phyloP scores from a whole-genome alignment of 2,113 vertebrate genomes.

The Benitochromis conjunctus region DNA sequence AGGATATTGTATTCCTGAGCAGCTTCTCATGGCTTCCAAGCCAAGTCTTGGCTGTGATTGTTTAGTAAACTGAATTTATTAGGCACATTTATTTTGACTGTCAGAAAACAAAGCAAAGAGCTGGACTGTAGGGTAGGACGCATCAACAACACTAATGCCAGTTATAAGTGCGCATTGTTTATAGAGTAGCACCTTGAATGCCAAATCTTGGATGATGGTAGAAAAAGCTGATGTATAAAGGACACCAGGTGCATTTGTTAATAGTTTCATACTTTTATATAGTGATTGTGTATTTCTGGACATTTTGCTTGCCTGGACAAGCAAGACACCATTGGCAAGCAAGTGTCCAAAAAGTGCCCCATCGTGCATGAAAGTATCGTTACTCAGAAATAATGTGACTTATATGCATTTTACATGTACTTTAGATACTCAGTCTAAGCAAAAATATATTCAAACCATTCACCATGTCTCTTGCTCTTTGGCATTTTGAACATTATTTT shows the following conservation, averaged over 20 bases:
- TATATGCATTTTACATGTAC: neutral
- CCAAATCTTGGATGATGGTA: neutral
- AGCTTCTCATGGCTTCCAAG: neutral
- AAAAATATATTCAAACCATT: neutral
- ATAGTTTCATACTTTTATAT: neutral
- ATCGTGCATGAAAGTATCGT: neutral
- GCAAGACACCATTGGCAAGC: neutral
- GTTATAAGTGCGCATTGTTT: neutral
- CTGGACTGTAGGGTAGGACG: neutral
- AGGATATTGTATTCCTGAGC: neutral
- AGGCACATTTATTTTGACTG: neutral
- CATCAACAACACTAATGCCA: neutral
- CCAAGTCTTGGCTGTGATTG: neutral
- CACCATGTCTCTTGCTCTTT: neutral
- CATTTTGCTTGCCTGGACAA: neutral
- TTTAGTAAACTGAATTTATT: neutral
- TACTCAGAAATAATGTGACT: neutral
- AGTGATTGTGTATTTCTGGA: neutral
- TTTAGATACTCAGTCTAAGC: neutral
- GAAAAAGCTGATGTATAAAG: neutral
- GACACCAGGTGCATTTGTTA: constrained; percentile 9
- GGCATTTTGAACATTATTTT: neutral
- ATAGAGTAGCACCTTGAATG: neutral
- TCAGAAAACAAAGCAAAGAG: neutral
- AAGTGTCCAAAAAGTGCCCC: neutral